These are phyloP conservation scores for Microtus ochrogaster DNA, from an alignment of 2,113 vertebrate genomes.

Conservation along the genomic window DNA sequence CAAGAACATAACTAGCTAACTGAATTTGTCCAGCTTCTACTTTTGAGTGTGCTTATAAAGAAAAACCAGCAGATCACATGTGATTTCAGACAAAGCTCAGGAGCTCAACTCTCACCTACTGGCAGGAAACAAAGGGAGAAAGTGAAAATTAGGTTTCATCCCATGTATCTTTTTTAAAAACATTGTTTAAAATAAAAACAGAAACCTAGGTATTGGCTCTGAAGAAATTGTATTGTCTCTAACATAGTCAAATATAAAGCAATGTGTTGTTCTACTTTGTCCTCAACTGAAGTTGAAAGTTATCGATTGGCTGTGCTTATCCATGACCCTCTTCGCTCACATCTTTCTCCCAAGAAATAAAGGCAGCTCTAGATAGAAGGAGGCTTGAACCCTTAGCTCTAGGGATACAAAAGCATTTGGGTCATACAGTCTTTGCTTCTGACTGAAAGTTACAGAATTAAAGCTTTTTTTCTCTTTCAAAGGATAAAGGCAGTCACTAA, in stretches of 20 bases:
- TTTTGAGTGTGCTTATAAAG: neutral
- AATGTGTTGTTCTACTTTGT: neutral
- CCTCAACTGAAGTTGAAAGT: neutral
- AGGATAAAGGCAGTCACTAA: neutral
- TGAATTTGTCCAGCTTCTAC: constrained; percentile 3
- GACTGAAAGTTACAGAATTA: neutral
- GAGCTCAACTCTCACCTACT: neutral
- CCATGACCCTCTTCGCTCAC: neutral
- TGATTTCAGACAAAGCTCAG: neutral
- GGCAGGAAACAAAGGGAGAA: neutral
- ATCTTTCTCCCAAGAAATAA: neutral
- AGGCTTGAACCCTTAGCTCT: neutral
- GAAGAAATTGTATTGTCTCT: neutral
- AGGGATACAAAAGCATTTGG: neutral
- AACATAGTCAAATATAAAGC: neutral
- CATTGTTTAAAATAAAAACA: neutral
- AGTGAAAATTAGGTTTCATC: neutral
- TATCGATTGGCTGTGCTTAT: neutral
- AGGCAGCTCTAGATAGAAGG: neutral
- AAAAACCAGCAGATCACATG: neutral
- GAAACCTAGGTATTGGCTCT: neutral
- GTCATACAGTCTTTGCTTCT: neutral
- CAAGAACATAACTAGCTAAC: neutral
- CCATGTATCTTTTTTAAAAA: neutral
- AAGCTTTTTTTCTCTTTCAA: neutral